A percentile compares a stretch with the other conserved stretches of the same genome.
Conservation (phyloP, 2,797 vertebrate species). For the Esox masquinongy region DNA sequence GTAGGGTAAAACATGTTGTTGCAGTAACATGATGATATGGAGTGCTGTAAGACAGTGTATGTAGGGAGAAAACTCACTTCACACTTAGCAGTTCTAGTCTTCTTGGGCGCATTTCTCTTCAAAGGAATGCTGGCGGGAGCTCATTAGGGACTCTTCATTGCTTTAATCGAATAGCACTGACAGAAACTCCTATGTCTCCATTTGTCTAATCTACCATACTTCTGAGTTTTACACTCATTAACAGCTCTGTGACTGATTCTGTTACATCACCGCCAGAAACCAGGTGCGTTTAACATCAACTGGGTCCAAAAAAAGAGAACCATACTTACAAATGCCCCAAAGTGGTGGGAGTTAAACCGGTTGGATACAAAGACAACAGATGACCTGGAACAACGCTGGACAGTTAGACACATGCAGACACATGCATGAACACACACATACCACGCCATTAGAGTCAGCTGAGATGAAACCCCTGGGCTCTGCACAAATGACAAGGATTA, state of each 20-base stretch:
- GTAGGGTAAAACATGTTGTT: not conserved
- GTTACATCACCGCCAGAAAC: not conserved
- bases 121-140: not conserved
- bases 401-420: not conserved
- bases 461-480: not conserved
- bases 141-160: not conserved
- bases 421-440: not conserved
- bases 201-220: not conserved
- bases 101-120: not conserved
- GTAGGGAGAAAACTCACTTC: not conserved
- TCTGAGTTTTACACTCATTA: not conserved
- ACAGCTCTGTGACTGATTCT: not conserved
- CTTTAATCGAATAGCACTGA: not conserved
- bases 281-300: not conserved
- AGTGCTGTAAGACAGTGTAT: not conserved
- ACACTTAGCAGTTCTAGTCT: not conserved
- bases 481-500: not conserved
- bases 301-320: not conserved
- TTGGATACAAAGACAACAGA: not conserved
- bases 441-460: not conserved
- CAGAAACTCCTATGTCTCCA: not conserved
- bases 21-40: not conserved
- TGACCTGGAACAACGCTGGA: slow-evolving; percentile 3
- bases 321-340: not conserved
- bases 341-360: not conserved